Conservation (phyloP, 2,113 vertebrate genomes). For the Rhinoptilus africanus region DNA sequence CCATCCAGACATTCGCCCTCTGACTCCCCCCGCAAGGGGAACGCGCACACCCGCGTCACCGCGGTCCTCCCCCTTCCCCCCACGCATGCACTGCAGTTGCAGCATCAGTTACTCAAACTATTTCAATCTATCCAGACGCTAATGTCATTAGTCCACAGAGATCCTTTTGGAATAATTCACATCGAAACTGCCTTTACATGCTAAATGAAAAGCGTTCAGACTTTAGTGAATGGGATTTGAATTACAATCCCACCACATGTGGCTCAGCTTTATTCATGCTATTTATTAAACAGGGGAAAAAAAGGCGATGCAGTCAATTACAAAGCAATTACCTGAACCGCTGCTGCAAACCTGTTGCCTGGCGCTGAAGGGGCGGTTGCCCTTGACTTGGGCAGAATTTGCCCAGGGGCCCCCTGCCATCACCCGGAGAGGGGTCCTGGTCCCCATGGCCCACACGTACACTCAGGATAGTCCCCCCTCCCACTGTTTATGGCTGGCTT, state of each 20-base stretch:
- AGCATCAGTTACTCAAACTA: constrained; percentile 77
- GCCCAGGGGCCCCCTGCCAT: accelerated
- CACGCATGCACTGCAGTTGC: background rate
- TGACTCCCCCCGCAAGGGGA: background rate
- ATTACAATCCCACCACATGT: constrained; percentile 61
- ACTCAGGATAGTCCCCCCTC: background rate
- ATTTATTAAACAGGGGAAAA: constrained; percentile 80
- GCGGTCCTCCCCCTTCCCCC: background rate
- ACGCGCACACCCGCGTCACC: background rate
- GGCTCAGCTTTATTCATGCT: constrained; percentile 65
- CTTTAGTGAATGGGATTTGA: constrained; percentile 39
- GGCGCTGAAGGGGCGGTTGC: background rate
- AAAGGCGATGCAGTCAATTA: constrained; percentile 79
- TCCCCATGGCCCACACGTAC: accelerated
- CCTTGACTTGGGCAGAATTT: background rate
- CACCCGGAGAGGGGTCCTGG: background rate
- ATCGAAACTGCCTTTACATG: constrained; percentile 60
- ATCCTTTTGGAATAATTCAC: constrained; percentile 69
- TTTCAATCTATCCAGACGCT: constrained; percentile 79
- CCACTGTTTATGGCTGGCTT: accelerated
- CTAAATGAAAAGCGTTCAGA: constrained; percentile 57
- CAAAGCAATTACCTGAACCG: constrained; percentile 76
- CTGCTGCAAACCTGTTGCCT: constrained; percentile 40
- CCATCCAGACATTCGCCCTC: background rate
- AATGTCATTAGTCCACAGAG: constrained; percentile 81